phyloP scores from a whole-genome alignment of 1,140 invertebrate genomes.

The Orchestia grillus region DNA sequence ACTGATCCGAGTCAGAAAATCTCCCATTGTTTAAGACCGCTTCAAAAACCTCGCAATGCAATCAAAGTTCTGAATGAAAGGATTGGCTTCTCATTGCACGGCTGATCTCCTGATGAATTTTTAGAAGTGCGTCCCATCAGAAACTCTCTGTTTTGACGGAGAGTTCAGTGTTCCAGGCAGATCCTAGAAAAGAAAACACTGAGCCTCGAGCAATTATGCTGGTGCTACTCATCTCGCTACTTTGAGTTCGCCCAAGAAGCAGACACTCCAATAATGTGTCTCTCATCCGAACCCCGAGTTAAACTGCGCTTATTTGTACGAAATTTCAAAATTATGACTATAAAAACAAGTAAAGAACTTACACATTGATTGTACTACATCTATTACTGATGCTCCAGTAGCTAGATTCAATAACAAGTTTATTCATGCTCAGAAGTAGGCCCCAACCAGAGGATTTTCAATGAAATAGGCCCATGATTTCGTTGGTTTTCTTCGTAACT shows the following conservation, averaged over 20 bases:
- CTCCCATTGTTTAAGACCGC: constrained; percentile 40
- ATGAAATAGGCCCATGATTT: not conserved
- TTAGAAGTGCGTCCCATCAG: constrained; percentile 36
- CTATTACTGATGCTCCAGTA: not conserved
- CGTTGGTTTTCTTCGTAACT: not conserved
- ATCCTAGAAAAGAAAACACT: not conserved
- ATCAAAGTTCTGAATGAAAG: constrained; percentile 56
- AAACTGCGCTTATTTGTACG: not conserved
- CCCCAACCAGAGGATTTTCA: not conserved
- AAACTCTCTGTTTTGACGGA: constrained; percentile 22
- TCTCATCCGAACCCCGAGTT: not conserved
- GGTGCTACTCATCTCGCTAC: not conserved
- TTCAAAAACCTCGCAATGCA: constrained; percentile 46
- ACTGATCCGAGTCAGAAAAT: constrained; percentile 14
- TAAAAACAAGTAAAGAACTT: not conserved
- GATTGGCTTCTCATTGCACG: constrained; percentile 55
- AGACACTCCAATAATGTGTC: not conserved
- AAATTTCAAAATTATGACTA: not conserved
- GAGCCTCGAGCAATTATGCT: not conserved
- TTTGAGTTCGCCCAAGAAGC: not conserved
- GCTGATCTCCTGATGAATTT: constrained; percentile 52
- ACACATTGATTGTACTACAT: not conserved
- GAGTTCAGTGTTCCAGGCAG: constrained; percentile 5
- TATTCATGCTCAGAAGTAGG: not conserved
- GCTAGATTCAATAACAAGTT: too few species aligned